Percentiles rank a stretch among this genome's conserved stretches.
These are phyloP conservation scores for Polyommatus iphigenia DNA, from an alignment of 2,888 invertebrate species.

Conservation along the genomic window DNA sequence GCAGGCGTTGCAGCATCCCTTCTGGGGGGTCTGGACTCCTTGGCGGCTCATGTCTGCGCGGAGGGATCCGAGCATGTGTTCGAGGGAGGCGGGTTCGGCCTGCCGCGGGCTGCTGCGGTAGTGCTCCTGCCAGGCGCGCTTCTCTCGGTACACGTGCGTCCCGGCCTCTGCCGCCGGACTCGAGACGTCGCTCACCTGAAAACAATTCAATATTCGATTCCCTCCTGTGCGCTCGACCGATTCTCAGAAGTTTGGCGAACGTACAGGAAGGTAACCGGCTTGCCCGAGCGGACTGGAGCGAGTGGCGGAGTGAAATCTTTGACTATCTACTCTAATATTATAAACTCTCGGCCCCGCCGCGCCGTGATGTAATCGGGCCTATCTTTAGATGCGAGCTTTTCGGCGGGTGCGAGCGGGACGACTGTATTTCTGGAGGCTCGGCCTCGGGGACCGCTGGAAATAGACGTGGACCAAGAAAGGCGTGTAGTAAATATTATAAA, in stretches of 20 bases:
- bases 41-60: constrained; percentile 99
- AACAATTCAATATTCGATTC: constrained; percentile 8
- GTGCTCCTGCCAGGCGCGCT: constrained; percentile 77
- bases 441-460: constrained; percentile 73
- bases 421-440: constrained; percentile 62
- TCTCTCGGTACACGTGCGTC: constrained; percentile 83
- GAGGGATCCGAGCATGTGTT: constrained; percentile 95
- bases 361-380: constrained; percentile 74
- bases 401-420: constrained; percentile 61
- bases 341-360: constrained; percentile 75
- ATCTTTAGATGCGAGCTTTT: constrained; percentile 66
- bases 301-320: constrained; percentile 77
- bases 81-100: constrained; percentile 79
- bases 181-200: constrained; percentile 64
- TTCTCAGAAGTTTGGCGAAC: constrained; percentile 44
- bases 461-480: constrained; percentile 82
- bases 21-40: constrained; percentile 98
- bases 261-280: constrained; percentile 65
- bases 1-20: constrained; percentile 99
- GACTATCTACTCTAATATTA: constrained; percentile 79
- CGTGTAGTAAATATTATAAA: constrained; percentile 80
- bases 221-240: constrained; percentile 2
- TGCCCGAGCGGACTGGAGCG: constrained; percentile 65
- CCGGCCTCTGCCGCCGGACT: constrained; percentile 65
- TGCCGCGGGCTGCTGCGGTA: constrained; percentile 77